These are phyloP conservation scores for Amblyraja radiata DNA, from an alignment of 2,797 vertebrate species.

Conservation along the genomic window DNA sequence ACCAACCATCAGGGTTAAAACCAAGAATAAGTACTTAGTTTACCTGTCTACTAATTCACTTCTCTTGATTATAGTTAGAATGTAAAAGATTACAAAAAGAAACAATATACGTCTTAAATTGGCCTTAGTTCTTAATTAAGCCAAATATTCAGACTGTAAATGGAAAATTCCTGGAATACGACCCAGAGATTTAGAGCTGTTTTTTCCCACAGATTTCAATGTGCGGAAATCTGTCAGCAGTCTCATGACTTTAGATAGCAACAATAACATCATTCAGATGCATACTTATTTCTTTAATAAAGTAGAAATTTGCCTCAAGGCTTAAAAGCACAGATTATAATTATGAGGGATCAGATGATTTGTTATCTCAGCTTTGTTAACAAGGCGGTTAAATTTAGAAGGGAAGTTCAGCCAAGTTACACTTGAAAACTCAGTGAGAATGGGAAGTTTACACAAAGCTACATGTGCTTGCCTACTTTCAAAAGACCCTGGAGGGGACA, in stretches of 20 bases:
- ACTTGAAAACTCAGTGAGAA: background rate
- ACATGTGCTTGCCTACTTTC: background rate
- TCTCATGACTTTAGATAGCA: slow-evolving; percentile 7
- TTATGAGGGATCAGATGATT: slow-evolving; percentile 18
- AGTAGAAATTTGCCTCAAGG: background rate
- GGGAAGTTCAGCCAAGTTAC: slow-evolving; percentile 23
- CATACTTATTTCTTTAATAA: slow-evolving; percentile 23
- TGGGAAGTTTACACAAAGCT: background rate
- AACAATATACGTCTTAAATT: background rate
- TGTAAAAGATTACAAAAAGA: background rate
- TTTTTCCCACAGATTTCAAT: slow-evolving; percentile 11
- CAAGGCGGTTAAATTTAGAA: background rate
- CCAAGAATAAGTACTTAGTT: background rate
- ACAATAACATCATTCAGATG: background rate
- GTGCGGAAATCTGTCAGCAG: background rate
- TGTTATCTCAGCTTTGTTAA: slow-evolving; percentile 5
- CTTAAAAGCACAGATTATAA: background rate
- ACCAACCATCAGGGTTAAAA: background rate
- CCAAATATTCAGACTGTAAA: slow-evolving; percentile 15
- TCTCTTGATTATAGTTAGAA: background rate
- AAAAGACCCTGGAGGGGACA: background rate
- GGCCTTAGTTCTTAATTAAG: slow-evolving; percentile 10
- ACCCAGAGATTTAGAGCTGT: background rate
- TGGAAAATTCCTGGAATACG: background rate
- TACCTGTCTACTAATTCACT: background rate